Conservation (phyloP, 2,888 invertebrate species). For the Drosophila neonasuta region DNA sequence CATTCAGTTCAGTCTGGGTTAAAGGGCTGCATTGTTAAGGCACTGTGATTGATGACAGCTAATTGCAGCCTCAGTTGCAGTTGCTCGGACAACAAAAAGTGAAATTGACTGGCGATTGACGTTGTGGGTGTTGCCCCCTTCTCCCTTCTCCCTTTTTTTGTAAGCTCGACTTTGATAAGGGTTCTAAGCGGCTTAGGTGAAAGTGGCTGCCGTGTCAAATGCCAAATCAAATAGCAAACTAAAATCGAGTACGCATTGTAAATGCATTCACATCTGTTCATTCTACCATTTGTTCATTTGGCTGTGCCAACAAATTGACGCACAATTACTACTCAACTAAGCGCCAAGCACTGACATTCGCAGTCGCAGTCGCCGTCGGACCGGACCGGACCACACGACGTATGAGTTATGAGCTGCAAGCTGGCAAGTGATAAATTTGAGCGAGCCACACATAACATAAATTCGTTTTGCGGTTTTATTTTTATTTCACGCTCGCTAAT, state of each 20-base stretch:
- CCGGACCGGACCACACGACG: slow-evolving; percentile 50
- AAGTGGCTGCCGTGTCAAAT: slow-evolving; percentile 38
- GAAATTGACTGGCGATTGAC: slow-evolving; percentile 45
- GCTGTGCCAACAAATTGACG: slow-evolving; percentile 64
- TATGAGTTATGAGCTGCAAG: slow-evolving; percentile 65
- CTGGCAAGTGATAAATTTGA: slow-evolving; percentile 53
- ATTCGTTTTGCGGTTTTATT: slow-evolving; percentile 33
- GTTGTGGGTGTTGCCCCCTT: slow-evolving; percentile 50
- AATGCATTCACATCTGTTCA: slow-evolving; percentile 13
- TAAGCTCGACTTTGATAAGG: slow-evolving; percentile 62
- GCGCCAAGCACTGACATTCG: slow-evolving; percentile 52
- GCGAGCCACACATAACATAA: slow-evolving; percentile 54
- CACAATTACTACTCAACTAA: slow-evolving; percentile 70
- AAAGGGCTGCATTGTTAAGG: slow-evolving; percentile 58
- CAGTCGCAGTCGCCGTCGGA: neutral
- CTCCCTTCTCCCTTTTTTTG: slow-evolving; percentile 2
- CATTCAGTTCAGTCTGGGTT: slow-evolving; percentile 10
- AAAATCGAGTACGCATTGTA: neutral
- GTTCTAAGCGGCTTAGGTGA: slow-evolving; percentile 69
- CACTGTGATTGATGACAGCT: slow-evolving; percentile 79
- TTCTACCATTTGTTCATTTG: slow-evolving; percentile 9
- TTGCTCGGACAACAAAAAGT: slow-evolving; percentile 46
- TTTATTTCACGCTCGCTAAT: slow-evolving; percentile 15
- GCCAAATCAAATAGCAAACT: neutral
- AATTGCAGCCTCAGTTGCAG: slow-evolving; percentile 68